These are phyloP conservation scores for Leucoma salicis DNA, from an alignment of 2,888 invertebrate species.

Conservation along the genomic window DNA sequence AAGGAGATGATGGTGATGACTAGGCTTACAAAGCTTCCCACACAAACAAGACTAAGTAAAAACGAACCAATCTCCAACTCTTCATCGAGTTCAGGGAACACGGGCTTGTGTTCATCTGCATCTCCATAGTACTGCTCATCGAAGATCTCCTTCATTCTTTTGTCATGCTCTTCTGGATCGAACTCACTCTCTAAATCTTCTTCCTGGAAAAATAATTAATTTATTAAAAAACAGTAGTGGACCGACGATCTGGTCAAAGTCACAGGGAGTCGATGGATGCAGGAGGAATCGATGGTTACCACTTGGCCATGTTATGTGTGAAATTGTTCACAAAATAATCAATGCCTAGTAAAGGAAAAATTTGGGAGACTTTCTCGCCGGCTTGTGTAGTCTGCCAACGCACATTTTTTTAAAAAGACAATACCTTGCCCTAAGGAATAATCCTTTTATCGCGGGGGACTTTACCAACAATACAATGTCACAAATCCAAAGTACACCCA, in stretches of 20 bases:
- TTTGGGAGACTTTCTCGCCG: no score
- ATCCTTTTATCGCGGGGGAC: no score
- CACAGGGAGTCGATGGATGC: not conserved
- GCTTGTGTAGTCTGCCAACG: no score
- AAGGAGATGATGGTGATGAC: no score
- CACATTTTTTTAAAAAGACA: no score
- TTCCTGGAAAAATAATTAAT: conserved; percentile 78
- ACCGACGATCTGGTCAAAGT: no score
- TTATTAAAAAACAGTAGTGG: not conserved
- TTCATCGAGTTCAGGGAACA: conserved; percentile 90
- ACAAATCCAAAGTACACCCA: no score
- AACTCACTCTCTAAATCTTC: conserved; percentile 94
- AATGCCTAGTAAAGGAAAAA: no score
- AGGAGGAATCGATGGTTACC: not conserved
- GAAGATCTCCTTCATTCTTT: conserved; percentile 92
- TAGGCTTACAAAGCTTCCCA: no score
- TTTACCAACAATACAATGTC: no score
- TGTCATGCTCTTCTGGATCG: conserved; percentile 94
- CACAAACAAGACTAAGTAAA: not conserved
- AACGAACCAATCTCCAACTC: conserved; percentile 83
- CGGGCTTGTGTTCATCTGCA: conserved; percentile 89
- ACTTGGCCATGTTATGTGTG: not conserved
- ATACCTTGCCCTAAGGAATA: no score
- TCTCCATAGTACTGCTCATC: conserved; percentile 92
- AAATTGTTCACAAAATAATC: no score